Percentiles rank a stretch among this genome's conserved stretches.
Evolutionary conservation across 2,888 invertebrate genomes (phyloP).

Genomic region (Acronicta alni): DNA sequence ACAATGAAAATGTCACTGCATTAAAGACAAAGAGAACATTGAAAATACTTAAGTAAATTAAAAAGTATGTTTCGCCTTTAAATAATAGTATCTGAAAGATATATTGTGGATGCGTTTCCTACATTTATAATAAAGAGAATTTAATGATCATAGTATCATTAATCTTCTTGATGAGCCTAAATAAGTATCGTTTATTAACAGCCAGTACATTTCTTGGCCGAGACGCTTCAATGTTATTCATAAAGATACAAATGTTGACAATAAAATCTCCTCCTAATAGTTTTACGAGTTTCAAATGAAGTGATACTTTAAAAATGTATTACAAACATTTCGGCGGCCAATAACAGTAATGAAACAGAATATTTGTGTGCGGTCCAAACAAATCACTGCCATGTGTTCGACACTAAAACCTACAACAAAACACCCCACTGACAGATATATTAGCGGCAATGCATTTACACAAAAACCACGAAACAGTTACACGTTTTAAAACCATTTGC

Average conservation of each 20-base stretch:
- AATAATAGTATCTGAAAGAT: neutral
- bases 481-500: conserved; percentile 34
- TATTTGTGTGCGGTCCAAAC: conserved; percentile 79
- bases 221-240: conserved; percentile 29
- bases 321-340: conserved; percentile 82
- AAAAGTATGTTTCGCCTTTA: neutral
- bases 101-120: neutral
- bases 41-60: neutral
- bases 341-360: conserved; percentile 76
- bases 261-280: conserved; percentile 72
- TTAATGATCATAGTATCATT: conserved; percentile 12
- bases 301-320: conserved; percentile 74
- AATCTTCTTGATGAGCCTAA: conserved; percentile 33
- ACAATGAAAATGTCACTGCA: conserved; percentile 3
- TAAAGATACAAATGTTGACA: conserved; percentile 57
- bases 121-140: conserved; percentile 28
- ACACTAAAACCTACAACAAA: conserved; percentile 79
- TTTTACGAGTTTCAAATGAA: conserved; percentile 75
- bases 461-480: conserved; percentile 65
- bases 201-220: conserved; percentile 29
- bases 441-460: conserved; percentile 75
- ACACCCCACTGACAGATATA: conserved; percentile 86
- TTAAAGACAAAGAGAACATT: conserved; percentile 9
- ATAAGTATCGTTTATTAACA: conserved; percentile 41
- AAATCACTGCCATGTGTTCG: conserved; percentile 82